Evolutionary conservation across 2,888 invertebrate species (phyloP).

Genomic region (Metellina segmentata): DNA sequence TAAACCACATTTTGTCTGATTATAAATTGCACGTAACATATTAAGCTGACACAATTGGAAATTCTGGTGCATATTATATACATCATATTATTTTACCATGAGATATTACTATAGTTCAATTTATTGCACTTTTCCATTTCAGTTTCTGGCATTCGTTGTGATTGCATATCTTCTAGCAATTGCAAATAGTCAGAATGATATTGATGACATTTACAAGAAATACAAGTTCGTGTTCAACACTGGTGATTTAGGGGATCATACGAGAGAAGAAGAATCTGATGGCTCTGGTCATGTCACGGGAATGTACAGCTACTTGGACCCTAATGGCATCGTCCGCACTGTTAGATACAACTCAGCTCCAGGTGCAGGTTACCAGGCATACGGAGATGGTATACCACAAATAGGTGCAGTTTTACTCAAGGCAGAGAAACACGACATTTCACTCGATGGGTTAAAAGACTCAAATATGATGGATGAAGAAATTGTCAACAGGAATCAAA

Average conservation of each 20-base stretch:
- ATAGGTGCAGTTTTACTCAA: not conserved
- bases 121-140: not conserved
- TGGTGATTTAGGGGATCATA: conserved; percentile 34
- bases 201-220: not conserved
- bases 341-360: conserved; percentile 39
- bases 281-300: conserved; percentile 39
- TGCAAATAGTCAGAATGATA: not conserved
- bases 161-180: not conserved
- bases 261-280: conserved; percentile 20
- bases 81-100: too few relatives aligned
- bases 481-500: not conserved
- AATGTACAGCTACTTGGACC: conserved; percentile 58
- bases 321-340: conserved; percentile 52
- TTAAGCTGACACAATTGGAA: too few relatives aligned
- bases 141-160: not conserved
- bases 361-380: conserved; percentile 39
- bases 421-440: not conserved
- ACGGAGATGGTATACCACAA: conserved; percentile 29
- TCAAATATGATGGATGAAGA: not conserved
- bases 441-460: not conserved
- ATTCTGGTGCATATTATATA: too few relatives aligned
- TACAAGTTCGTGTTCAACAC: conserved; percentile 56
- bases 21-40: too few relatives aligned
- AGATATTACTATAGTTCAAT: too few relatives aligned
- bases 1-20: too few relatives aligned